Base-by-base conservation (phyloP, 2,888 invertebrate genomes). In the Caenorhabditis virilis region DNA sequence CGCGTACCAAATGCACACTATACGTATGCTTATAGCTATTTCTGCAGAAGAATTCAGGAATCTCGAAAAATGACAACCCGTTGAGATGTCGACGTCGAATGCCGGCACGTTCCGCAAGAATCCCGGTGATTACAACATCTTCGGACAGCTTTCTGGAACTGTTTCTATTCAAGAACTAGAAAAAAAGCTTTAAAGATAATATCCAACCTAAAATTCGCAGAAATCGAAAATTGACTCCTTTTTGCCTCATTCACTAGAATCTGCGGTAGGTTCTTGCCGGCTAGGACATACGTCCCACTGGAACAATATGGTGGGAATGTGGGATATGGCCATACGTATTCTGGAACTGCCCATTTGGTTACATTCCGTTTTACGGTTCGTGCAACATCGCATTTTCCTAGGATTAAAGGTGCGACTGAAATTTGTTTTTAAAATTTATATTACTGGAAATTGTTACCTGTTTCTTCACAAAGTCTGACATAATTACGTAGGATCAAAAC, bases 81-180 rank as follows among this genome's bases (percentile, higher is more conserved):
- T 38, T 53, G 27, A 69, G 54, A 41, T 63, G 65, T 30, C 59
- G 58, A 9, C 72, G 49, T 30, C 49, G 25, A 33, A 69, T 54
- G 3, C 60, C 65, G 3, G 68, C 65, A 1, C 36, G 48, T 30
- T 70, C 67, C 11, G 72, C 67, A 1, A 72, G 59, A 25, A 74
- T 64, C 16, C 74, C 74, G 1, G 64, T 74, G 54, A 72, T 59
- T 1, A 74, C 48, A 30, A 72, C 72, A 47, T 74, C 74, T 62
- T 74, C 73, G 1, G 73, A 65, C 3, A 72, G 55, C 30, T 60
- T 59, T 52, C 69, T 61, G 54, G 46, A 61, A 52, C 30, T 30
- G 6, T 30, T 30, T 30, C 30, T 6, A 9, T 13, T 6, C 6
- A 30, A 30, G 30, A 30, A 6, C 30, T 9, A 30, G 6, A 9